Evolutionary conservation across 2,797 vertebrate species (phyloP).

Genomic region (Sebastes reedi): DNA sequence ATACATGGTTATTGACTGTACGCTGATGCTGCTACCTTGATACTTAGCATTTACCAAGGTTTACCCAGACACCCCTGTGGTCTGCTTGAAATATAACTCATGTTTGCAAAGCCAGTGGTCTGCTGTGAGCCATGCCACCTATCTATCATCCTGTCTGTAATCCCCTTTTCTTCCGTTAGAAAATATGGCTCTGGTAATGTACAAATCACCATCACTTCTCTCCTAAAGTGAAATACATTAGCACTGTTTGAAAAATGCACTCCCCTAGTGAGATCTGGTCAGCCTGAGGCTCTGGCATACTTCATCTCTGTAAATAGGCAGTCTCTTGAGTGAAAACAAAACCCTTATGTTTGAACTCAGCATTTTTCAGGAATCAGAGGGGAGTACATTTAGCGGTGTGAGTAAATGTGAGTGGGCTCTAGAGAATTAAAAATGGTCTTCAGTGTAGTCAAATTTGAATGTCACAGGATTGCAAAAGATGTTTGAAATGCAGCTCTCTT

Average conservation of each 20-base stretch:
- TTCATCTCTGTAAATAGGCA: conserved; percentile 55
- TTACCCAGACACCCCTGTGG: conserved; percentile 17
- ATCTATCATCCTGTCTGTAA: conserved; percentile 31
- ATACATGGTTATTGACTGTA: conserved; percentile 38
- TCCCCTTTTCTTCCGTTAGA: conserved; percentile 5
- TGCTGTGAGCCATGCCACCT: conserved; percentile 5
- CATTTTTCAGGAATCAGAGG: conserved; percentile 40
- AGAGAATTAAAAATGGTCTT: conserved; percentile 26
- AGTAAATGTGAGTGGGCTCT: conserved; percentile 24
- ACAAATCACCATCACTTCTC: conserved; percentile 40
- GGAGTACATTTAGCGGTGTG: conserved; percentile 33
- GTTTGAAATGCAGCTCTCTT: conserved; percentile 54
- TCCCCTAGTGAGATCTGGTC: conserved; percentile 38
- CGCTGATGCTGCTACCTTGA: conserved; percentile 27
- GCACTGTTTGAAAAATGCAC: conserved; percentile 38
- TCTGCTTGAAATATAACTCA: conserved; percentile 39
- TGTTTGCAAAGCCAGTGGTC: conserved; percentile 33
- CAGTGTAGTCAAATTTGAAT: conserved; percentile 26
- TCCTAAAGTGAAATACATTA: conserved; percentile 40
- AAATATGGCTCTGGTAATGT: conserved; percentile 34
- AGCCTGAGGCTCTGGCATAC: conserved; percentile 54
- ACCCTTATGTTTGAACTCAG: conserved; percentile 44
- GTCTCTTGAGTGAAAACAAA: conserved; percentile 56
- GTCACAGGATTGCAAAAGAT: conserved; percentile 4
- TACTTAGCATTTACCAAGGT: conserved; percentile 45